Evolutionary conservation across 2,888 invertebrate genomes (phyloP).

Genomic region (Drosophila putrida): DNA sequence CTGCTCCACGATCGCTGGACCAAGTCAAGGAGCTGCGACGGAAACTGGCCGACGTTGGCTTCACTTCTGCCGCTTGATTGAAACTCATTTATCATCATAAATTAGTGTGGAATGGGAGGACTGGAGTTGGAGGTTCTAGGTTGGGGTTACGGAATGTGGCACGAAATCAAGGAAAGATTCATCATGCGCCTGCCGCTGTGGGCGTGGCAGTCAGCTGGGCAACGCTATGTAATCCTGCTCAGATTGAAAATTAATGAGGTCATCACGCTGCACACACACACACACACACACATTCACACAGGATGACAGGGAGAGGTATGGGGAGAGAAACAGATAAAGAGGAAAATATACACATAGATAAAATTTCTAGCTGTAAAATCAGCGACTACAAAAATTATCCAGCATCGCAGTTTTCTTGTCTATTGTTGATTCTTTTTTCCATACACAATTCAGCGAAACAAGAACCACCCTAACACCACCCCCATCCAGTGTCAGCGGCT

Average conservation of each 20-base stretch:
- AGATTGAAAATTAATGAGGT: conserved; percentile 84
- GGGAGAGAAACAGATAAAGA: background rate
- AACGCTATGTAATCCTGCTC: conserved; percentile 78
- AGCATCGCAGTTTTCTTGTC: conserved; percentile 37
- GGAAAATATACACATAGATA: conserved; percentile 8
- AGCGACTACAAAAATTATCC: conserved; percentile 48
- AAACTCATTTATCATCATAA: conserved; percentile 82
- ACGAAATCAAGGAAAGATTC: conserved; percentile 70
- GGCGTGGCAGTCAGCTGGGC: conserved; percentile 52
- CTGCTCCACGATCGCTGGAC: conserved; percentile 31
- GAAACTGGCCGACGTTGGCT: conserved; percentile 62
- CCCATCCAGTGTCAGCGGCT: background rate
- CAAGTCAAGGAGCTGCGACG: conserved; percentile 36
- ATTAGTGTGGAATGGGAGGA: conserved; percentile 57
- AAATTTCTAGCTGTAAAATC: conserved; percentile 56
- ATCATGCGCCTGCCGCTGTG: conserved; percentile 64
- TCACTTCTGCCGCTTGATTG: conserved; percentile 81
- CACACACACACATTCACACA: conserved; percentile 40
- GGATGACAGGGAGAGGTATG: background rate
- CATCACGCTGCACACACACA: conserved; percentile 69
- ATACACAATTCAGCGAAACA: conserved; percentile 22
- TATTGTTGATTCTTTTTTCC: conserved; percentile 44
- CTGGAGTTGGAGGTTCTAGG: background rate
- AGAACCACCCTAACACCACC: background rate
- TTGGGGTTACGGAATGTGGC: conserved; percentile 37